A percentile compares a stretch with the other conserved stretches of the same genome.
Conservation (phyloP, 2,888 invertebrate genomes). For the Noctua janthina region DNA sequence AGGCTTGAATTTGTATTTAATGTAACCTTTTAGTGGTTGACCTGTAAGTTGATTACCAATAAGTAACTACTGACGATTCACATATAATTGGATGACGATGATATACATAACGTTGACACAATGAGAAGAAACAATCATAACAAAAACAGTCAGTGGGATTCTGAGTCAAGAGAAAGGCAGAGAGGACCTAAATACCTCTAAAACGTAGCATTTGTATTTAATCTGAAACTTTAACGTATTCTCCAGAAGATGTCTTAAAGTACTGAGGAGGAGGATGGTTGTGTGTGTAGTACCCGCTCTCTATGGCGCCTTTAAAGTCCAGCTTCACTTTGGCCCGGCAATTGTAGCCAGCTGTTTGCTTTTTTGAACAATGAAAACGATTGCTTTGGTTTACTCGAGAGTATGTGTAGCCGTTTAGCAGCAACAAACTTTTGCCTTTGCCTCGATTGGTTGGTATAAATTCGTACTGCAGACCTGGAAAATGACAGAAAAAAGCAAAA, state of each 20-base stretch:
- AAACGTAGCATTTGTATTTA: not conserved
- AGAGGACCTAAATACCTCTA: not conserved
- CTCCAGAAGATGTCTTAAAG: not conserved
- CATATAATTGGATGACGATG: not conserved
- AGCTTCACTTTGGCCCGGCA: conserved; percentile 52
- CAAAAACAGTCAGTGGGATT: not conserved
- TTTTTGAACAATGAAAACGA: conserved; percentile 61
- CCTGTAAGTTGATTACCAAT: not conserved
- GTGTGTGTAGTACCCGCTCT: not conserved
- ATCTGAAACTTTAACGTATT: not conserved
- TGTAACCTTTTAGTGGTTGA: too few relatives aligned
- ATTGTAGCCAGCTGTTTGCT: conserved; percentile 8
- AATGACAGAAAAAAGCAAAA: not conserved
- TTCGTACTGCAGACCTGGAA: conserved; percentile 13
- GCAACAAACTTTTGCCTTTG: conserved; percentile 55
- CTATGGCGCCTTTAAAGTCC: not conserved
- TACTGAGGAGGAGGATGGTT: conserved; percentile 1
- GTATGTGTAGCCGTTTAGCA: conserved; percentile 62
- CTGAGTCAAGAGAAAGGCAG: not conserved
- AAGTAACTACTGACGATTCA: not conserved
- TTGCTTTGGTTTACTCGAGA: conserved; percentile 44
- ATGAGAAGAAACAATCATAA: not conserved
- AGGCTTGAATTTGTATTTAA: too few relatives aligned
- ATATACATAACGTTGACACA: not conserved
- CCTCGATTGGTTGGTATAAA: conserved; percentile 47